phyloP scores from a whole-genome alignment of 2,888 invertebrate genomes.

The Hydraecia micacea region DNA sequence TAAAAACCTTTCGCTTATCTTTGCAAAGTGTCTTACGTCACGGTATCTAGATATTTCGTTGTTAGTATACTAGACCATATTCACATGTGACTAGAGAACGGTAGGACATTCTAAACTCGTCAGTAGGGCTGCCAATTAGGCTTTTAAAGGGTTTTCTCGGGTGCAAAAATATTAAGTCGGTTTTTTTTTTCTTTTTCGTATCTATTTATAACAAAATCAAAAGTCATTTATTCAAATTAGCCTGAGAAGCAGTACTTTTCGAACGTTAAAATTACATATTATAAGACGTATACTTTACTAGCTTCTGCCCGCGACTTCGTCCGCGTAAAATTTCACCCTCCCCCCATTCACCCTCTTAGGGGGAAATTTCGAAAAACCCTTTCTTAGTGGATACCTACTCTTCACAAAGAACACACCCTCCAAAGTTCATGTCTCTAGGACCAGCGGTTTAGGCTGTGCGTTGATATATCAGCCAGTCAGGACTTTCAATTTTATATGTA shows the following conservation, averaged over 20 bases:
- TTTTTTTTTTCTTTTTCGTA: not conserved
- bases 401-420: no score
- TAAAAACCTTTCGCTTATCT: conserved; percentile 65
- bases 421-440: no score
- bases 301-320: no score
- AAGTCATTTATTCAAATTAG: not conserved
- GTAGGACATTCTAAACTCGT: conserved; percentile 67
- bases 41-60: conserved; percentile 58
- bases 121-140: conserved; percentile 31
- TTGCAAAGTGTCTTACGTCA: conserved; percentile 54
- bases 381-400: no score
- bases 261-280: not conserved
- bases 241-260: not conserved
- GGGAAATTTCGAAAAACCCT: no score
- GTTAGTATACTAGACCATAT: conserved; percentile 57
- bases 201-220: not conserved
- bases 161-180: no score
- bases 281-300: not conserved
- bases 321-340: no score
- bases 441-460: no score
- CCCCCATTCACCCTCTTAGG: no score
- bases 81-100: conserved; percentile 63
- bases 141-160: not conserved
- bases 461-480: no score
- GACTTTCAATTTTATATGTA: no score